phyloP scores from a whole-genome alignment of 2,797 vertebrate species.

The Triplophysa bombifrons region DNA sequence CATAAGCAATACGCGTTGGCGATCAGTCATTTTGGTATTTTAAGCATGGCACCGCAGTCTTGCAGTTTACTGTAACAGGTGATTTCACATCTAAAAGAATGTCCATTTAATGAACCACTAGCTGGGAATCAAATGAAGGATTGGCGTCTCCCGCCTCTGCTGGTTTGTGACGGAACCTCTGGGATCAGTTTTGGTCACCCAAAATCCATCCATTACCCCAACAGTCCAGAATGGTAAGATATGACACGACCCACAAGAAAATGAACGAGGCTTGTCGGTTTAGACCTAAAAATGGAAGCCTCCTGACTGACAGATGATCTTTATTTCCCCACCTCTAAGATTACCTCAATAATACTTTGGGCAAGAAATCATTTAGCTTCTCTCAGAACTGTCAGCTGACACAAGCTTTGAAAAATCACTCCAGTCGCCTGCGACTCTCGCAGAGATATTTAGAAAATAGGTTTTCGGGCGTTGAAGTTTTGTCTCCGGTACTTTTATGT shows the following conservation, averaged over 20 bases:
- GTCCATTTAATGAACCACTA: constrained; percentile 23
- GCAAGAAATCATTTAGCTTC: constrained; percentile 35
- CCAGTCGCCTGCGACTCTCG: constrained; percentile 13
- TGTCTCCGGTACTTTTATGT: background rate
- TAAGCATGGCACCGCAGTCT: background rate
- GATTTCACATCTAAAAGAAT: constrained; percentile 5
- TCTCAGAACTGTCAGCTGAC: constrained; percentile 25
- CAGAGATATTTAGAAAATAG: constrained; percentile 27
- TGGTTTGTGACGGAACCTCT: constrained; percentile 3
- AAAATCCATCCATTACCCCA: constrained; percentile 38
- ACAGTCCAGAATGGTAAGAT: constrained; percentile 10
- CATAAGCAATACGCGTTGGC: background rate
- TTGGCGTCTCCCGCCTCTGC: background rate
- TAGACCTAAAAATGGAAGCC: constrained; percentile 39
- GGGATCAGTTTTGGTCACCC: constrained; percentile 26
- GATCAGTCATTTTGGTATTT: constrained; percentile 21
- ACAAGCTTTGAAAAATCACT: constrained; percentile 41
- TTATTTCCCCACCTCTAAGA: constrained; percentile 30
- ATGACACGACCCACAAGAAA: constrained; percentile 37
- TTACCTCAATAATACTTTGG: constrained; percentile 36
- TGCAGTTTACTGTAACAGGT: constrained; percentile 17
- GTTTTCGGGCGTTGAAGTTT: constrained; percentile 8
- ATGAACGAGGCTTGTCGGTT: constrained; percentile 37
- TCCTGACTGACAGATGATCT: constrained; percentile 45
- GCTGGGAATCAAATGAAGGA: constrained; percentile 24